Evolutionary conservation across 2,797 vertebrate species (phyloP).

Genomic region (Novumbra hubbsi): DNA sequence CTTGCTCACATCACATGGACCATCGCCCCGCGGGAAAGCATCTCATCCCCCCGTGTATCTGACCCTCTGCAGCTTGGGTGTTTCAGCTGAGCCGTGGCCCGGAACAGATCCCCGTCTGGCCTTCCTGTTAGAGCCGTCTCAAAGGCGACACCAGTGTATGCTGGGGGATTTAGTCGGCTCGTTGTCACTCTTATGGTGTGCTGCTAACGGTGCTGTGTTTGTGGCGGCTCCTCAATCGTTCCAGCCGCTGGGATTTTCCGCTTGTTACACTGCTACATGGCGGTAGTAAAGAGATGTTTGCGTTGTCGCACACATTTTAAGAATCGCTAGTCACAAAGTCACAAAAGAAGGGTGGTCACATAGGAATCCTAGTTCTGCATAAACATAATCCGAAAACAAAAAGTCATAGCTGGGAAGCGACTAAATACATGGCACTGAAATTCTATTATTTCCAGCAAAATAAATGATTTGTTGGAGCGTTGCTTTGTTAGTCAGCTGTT

Average conservation of each 20-base stretch:
- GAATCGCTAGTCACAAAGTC: too few relatives aligned
- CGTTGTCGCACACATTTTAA: not conserved
- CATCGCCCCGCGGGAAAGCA: not conserved
- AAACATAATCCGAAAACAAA: too few relatives aligned
- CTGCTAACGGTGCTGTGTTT: constrained; percentile 4
- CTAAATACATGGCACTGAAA: too few relatives aligned
- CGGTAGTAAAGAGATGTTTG: constrained; percentile 38
- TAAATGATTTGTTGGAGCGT: too few relatives aligned
- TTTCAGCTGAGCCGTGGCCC: too few relatives aligned
- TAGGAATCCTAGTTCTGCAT: too few relatives aligned
- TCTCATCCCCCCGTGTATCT: not conserved
- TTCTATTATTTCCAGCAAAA: too few relatives aligned
- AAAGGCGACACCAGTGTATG: constrained; percentile 6
- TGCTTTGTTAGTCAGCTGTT: too few relatives aligned
- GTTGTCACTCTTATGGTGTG: constrained; percentile 31
- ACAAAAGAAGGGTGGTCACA: too few relatives aligned
- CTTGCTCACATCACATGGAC: not conserved
- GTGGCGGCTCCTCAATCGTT: not conserved
- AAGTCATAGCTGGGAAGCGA: too few relatives aligned
- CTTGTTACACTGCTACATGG: constrained; percentile 32
- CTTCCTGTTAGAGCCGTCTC: constrained; percentile 36
- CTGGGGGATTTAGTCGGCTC: constrained; percentile 31
- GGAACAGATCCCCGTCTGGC: not conserved
- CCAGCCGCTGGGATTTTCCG: constrained; percentile 2
- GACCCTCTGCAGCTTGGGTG: too few relatives aligned